Conservation (phyloP, 1,140 invertebrate genomes). For the Arion vulgaris region DNA sequence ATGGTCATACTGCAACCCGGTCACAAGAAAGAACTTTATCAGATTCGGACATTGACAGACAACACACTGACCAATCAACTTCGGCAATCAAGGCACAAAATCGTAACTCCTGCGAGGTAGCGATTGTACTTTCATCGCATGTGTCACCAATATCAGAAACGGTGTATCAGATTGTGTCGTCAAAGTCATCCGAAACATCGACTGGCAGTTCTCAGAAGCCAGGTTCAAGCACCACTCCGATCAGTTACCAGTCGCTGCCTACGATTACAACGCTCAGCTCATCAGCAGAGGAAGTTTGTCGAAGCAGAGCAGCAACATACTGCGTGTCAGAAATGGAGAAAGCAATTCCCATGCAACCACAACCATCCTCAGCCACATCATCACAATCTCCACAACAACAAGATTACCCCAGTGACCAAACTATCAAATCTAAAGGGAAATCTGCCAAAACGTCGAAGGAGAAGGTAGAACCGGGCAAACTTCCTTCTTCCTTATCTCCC, state of each 20-base stretch:
- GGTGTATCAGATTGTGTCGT: conserved; percentile 36
- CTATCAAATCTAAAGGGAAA: not conserved
- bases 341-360: no score
- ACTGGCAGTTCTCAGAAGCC: not conserved
- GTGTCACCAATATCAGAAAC: conserved; percentile 35
- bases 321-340: conserved; percentile 24
- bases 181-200: not conserved
- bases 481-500: conserved; percentile 38
- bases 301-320: conserved; percentile 42
- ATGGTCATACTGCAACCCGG: conserved; percentile 35
- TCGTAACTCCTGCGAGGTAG: conserved; percentile 19
- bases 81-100: conserved; percentile 3
- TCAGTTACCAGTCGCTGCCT: conserved; percentile 28
- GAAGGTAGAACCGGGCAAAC: conserved; percentile 15
- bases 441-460: not conserved
- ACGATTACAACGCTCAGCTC: conserved; percentile 6
- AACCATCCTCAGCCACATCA: no score
- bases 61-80: not conserved
- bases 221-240: not conserved
- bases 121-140: conserved; percentile 24
- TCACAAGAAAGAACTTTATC: conserved; percentile 49
- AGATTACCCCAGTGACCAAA: not conserved
- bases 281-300: conserved; percentile 7
- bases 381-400: not conserved
- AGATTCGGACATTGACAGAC: conserved; percentile 42